Evolutionary conservation across 2,888 invertebrate species (phyloP), one percentile per base, ranked within the genome.

Genomic region (Hesperia comma): DNA sequence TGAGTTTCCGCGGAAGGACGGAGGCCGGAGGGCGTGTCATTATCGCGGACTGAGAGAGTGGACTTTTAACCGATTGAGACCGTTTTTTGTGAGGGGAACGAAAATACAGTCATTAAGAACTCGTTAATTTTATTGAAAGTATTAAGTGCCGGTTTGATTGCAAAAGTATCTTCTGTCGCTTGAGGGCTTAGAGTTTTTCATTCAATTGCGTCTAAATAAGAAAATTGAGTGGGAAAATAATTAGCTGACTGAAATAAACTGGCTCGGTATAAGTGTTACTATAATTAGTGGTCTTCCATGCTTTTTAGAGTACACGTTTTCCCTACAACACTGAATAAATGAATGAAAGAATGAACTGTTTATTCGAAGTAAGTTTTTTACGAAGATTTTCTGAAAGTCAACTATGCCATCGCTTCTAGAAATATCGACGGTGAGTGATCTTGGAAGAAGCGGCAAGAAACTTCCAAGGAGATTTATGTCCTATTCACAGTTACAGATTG

Each of bases 1-100:
- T 63, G 55, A 63, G 55, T 63, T 63, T 33, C 63, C 55, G 55
- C 21, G 33, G 53, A 21, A 46, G 63, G 55, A 55, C 61, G 41
- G 15, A 40, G 56, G 37, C 17, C 43, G 43, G 43, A 46, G 43
- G 43, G 43, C 56, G 14, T n/a, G 61, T 51, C 61, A 49, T 61
- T 61, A 51, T 15, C 6, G n/a, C 51, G 43, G 43, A 41, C 14
- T 41, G 41, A 21, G 49, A 49, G 51, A 51, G 51, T 51, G 19
- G 51, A 51, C 51, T 51, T 49, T 51, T 46, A 51, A 51, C 51
- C 51, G 21, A 21, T 51, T 21, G 21, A 15, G 43, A 46, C 14
- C 19, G 37, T 14, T 19, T 51, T 51, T 51, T 51, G 51, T 51
- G 21, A 46, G 17, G 51, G 51, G 51, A 12, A 19, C 6, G 51